Base-by-base conservation (phyloP, 1,140 invertebrate species). In the Brachystomella parvula region DNA sequence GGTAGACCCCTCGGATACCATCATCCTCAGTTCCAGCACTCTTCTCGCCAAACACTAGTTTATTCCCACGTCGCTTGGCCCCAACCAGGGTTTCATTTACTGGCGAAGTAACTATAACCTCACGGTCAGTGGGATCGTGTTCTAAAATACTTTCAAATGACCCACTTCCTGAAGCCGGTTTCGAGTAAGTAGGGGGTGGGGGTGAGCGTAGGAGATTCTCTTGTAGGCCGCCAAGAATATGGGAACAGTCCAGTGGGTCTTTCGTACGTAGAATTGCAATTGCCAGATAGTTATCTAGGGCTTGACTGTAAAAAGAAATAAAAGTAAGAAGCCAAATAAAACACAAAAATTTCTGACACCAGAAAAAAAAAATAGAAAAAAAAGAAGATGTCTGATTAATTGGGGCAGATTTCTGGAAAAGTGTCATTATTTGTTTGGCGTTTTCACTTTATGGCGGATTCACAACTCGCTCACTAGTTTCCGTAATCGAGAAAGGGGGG, bases 241-340 rank as follows among this genome's bases (percentile, higher is more conserved):
- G 81, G 1, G 88, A 87, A 75, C 84, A 88, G 77, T 94, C 90
- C 26, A 96, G 78, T 2, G 92, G 92, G 72, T 90, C 87, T 0
- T 84, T 78, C 17, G 94, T 79, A 19, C 94, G 83, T 1, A 98
- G 76, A 68, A 98, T 92, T 1, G 88, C 88, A 0, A 98, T 88
- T 0, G 91, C 89, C 74, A 94, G 82, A 61, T 93, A 86, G 73
- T 89, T 87, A 75, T 96, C 91, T 77, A 98, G 95, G 0, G 92
- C 91, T 71, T 93, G 87, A 79, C 93, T 97, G 78, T 49, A 78
- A 77, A 30, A 63, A 26, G 61, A 73, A 61, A 47, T 66, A 60
- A 61, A 29, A 39, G 35, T 39, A 39, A 19, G 35, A 39, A 19
- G 35, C 6, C 6, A 44, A 44, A n/a, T n/a, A n/a, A n/a, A n/a